Conservation (phyloP, 1,140 invertebrate species). For the Argopecten irradians region DNA sequence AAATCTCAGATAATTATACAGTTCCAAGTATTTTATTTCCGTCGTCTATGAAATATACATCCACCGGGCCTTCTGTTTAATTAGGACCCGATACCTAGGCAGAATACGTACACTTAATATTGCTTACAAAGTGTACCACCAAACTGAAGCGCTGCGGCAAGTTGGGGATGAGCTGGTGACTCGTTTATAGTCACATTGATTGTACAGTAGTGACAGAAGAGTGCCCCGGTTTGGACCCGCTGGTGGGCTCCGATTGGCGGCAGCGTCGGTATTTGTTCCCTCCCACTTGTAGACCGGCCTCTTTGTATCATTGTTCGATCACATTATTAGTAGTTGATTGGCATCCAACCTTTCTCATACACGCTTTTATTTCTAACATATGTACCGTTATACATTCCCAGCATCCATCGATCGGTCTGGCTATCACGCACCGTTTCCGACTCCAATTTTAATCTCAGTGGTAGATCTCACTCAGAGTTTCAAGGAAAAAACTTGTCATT, state of each 20-base stretch:
- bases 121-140: not conserved
- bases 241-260: not conserved
- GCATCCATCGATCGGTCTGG: slow-evolving; percentile 6
- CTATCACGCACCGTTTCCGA: slow-evolving; percentile 14
- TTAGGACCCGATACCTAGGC: slow-evolving; percentile 4
- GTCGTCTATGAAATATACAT: slow-evolving; percentile 3
- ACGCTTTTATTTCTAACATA: slow-evolving; percentile 2
- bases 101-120: not conserved
- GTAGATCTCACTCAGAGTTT: slow-evolving; percentile 3
- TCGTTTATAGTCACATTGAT: slow-evolving; percentile 7
- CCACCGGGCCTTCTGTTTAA: not conserved
- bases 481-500: slow-evolving; percentile 18
- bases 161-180: not conserved
- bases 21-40: slow-evolving; percentile 9
- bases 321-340: slow-evolving; percentile 16
- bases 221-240: not conserved
- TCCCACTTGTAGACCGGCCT: not conserved
- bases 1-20: not conserved
- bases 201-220: not conserved
- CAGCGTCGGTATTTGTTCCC: slow-evolving; percentile 10
- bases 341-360: slow-evolving; percentile 14
- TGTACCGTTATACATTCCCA: slow-evolving; percentile 17
- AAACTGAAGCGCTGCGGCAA: not conserved
- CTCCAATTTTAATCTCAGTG: slow-evolving; percentile 21
- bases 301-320: slow-evolving; percentile 1